phyloP scores from a whole-genome alignment of 2,113 vertebrate genomes.

The Chauna torquata region DNA sequence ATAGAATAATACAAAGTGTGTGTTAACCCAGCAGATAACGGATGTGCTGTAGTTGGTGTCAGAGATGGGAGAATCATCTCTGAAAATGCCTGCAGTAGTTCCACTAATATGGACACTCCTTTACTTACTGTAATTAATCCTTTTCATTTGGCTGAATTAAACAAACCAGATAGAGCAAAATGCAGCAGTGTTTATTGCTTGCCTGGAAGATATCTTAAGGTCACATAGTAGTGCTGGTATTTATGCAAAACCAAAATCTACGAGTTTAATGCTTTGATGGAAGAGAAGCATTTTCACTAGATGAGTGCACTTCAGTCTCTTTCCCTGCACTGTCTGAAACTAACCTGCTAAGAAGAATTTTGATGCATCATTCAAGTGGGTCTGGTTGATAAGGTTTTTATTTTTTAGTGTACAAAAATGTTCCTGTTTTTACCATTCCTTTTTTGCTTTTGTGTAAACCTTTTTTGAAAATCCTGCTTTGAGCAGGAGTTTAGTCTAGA shows the following conservation, averaged over 20 bases:
- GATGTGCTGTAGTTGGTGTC: neutral
- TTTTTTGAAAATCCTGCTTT: neutral
- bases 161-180: too few species aligned
- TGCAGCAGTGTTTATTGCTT: neutral
- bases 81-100: neutral
- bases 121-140: neutral
- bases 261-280: neutral
- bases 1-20: fast-evolving
- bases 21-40: neutral
- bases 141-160: neutral
- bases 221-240: neutral
- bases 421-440: neutral
- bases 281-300: neutral
- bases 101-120: neutral
- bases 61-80: neutral
- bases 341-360: neutral
- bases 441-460: neutral
- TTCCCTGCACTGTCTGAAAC: neutral
- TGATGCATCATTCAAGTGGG: neutral
- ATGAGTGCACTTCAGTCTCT: neutral
- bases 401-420: neutral
- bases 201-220: neutral
- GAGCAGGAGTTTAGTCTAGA: neutral
- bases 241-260: neutral
- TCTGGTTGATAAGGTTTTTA: neutral